A percentile compares a stretch with the other conserved stretches of the same genome.
These are phyloP conservation scores for Hipposideros armiger DNA, from an alignment of 2,113 vertebrate species.

Conservation along the genomic window DNA sequence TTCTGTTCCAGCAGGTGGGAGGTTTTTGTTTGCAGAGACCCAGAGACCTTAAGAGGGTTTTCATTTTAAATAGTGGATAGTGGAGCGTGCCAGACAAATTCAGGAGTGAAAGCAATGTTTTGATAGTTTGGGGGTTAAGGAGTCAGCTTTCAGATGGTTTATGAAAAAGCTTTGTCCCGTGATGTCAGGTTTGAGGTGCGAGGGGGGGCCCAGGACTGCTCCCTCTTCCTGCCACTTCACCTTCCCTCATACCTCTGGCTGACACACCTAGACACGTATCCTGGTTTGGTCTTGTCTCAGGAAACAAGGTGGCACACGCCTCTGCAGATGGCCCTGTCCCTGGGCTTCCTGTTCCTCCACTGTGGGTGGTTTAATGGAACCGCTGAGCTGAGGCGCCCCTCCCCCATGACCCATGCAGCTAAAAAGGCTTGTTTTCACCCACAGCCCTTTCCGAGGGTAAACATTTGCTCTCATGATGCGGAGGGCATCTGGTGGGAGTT, in stretches of 20 bases:
- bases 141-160: neutral
- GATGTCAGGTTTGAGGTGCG: rapidly evolving
- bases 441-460: neutral
- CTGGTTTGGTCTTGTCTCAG: neutral
- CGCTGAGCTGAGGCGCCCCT: neutral
- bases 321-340: neutral
- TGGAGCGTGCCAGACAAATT: neutral
- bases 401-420: neutral
- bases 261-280: neutral
- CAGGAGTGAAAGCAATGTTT: neutral
- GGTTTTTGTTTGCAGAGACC: neutral
- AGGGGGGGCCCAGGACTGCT: neutral
- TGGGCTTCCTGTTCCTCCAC: neutral
- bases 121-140: neutral
- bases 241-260: neutral
- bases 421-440: neutral
- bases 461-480: too few relatives aligned
- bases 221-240: neutral
- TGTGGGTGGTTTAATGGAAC: neutral
- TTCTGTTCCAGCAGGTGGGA: neutral
- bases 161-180: rapidly evolving
- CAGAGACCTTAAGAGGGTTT: neutral
- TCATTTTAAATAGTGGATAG: neutral
- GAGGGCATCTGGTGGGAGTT: neutral
- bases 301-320: neutral